Base-by-base conservation (phyloP, 2,797 vertebrate genomes). In the Lophotriccus pileatus region DNA sequence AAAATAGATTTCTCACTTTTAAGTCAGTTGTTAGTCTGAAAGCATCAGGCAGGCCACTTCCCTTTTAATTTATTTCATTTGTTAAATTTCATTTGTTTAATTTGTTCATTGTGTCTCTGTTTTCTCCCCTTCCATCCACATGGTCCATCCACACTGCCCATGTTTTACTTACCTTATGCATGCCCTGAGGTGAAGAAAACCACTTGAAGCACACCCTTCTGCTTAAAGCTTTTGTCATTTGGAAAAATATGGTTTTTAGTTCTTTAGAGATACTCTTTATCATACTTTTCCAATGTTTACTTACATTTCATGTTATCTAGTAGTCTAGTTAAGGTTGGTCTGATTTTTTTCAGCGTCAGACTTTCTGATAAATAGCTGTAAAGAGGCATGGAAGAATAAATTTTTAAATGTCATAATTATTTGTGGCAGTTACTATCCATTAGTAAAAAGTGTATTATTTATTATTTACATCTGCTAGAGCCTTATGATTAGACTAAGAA, bases 271-370 rank as follows among this genome's bases (percentile, higher is more conserved):
- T n/a, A 39, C 0, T 49, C 17, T 60, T 78, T 37, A 44, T 37
- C 8, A 3, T 24, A 21, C 13, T 67, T 80, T 63, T 49, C 25
- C 49, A 52, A 12, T 10, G 17, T 76, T 96, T 95, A 99, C 99
- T 98, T 98, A 99, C 99, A 97, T 98, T 98, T 99, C 99, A 99
- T 99, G n/a, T 97, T 96, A 37, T 99, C 99, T 8, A 99, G 98
- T 97, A 99, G 97, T 88, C 98, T 98, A 18, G 98, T 97, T 52
- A 99, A 97, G 9, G 96, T 97, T 82, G 98, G 96, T 96, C 97
- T 98, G 66, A 99, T 97, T 10, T 98, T 98, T 96, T 98, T 99
- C 91, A 99, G 96, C 86, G 97, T 98, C 85, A 99, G 96, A 94
- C 98, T 98, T 96, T 99, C 99, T 59, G 97, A 98, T 96, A 99